phyloP scores from a whole-genome alignment of 2,113 vertebrate genomes.

The Albula goreensis region DNA sequence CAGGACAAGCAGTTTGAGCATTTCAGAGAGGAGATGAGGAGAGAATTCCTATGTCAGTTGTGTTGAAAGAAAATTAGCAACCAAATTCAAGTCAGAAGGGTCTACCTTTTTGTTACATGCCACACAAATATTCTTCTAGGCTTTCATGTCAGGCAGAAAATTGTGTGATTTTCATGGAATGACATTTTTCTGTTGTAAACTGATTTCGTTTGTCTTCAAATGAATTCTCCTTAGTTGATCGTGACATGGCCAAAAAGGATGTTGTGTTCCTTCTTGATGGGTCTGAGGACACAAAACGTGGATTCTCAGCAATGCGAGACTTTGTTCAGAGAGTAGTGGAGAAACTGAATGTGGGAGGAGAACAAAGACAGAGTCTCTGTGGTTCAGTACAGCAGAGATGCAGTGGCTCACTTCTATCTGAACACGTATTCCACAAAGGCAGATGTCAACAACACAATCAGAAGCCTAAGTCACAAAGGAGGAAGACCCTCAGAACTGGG shows the following conservation, averaged over 20 bases:
- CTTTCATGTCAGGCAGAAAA: too few relatives aligned
- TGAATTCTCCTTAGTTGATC: conserved; percentile 28
- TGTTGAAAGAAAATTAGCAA: too few relatives aligned
- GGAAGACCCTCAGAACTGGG: conserved; percentile 73
- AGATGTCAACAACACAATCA: conserved; percentile 43
- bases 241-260: conserved; percentile 66
- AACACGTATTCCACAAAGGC: conserved; percentile 57
- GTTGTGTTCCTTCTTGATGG: conserved; percentile 78
- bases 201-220: not conserved
- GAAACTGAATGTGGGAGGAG: conserved; percentile 55
- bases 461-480: conserved; percentile 57
- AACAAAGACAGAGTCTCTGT: conserved; percentile 66
- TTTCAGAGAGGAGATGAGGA: conserved; percentile 12
- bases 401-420: conserved; percentile 54
- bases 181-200: conserved; percentile 43
- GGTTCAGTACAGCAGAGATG: conserved; percentile 69
- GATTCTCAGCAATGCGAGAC: conserved; percentile 61
- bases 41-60: conserved; percentile 26
- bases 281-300: conserved; percentile 68
- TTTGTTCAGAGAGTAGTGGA: conserved; percentile 64
- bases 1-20: conserved; percentile 20
- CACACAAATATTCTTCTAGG: too few relatives aligned
- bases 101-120: too few relatives aligned
- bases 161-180: too few relatives aligned
- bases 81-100: too few relatives aligned